These are phyloP conservation scores for Astropecten irregularis DNA, from an alignment of 53 echinoderm and acorn worm species.

Conservation along the genomic window DNA sequence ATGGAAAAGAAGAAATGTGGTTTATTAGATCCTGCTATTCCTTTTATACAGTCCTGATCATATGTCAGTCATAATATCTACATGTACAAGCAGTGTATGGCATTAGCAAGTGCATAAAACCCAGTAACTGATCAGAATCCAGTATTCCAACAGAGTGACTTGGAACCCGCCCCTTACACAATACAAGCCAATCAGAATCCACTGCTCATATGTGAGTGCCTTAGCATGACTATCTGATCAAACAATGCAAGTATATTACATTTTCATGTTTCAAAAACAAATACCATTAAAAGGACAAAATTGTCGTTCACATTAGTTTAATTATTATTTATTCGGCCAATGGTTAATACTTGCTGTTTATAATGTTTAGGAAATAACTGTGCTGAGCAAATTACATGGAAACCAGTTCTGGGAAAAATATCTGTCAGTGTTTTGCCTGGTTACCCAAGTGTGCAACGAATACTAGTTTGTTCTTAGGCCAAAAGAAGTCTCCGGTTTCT, in stretches of 20 bases:
- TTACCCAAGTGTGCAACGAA: constrained; percentile 2
- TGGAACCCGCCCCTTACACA: too few relatives aligned
- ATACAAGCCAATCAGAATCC: too few relatives aligned
- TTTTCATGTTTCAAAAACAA: constrained; percentile 9
- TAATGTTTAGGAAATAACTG: not conserved
- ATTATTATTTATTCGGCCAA: not conserved
- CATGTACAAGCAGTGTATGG: too few relatives aligned
- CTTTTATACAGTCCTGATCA: too few relatives aligned
- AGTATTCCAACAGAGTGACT: too few relatives aligned
- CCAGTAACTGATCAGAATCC: too few relatives aligned
- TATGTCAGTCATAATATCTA: too few relatives aligned
- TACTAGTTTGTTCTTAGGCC: constrained; percentile 11
- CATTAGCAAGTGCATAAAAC: too few relatives aligned
- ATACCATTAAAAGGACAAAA: constrained; percentile 1
- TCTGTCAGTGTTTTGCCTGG: constrained; percentile 1
- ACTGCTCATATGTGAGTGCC: too few relatives aligned
- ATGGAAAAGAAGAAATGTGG: too few relatives aligned
- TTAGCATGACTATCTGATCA: too few relatives aligned
- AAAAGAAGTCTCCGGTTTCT: constrained; percentile 1
- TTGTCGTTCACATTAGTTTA: constrained; percentile 11
- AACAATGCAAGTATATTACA: not conserved
- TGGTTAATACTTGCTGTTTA: constrained; percentile 11
- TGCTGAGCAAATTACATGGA: not conserved
- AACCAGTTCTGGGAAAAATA: constrained; percentile 2
- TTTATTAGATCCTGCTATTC: too few relatives aligned